These are phyloP conservation scores for Periphyllus acericola DNA, from an alignment of 2,888 invertebrate genomes.

Conservation along the genomic window DNA sequence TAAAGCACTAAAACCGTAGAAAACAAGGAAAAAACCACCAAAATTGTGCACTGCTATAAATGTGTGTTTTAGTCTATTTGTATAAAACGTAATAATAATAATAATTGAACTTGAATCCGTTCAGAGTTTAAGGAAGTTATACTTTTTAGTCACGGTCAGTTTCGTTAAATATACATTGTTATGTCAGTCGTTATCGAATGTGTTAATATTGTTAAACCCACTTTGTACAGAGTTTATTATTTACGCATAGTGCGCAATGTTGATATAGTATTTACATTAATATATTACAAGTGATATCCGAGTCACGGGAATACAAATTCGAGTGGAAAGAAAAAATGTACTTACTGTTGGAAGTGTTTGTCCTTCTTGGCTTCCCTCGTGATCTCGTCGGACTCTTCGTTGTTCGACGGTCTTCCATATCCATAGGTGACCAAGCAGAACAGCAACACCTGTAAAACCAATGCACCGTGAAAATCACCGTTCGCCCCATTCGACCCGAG, in stretches of 20 bases:
- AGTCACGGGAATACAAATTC: background rate
- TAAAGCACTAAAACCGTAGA: slow-evolving; percentile 61
- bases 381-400: slow-evolving; percentile 20
- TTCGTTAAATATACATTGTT: slow-evolving; percentile 6
- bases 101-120: background rate
- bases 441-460: slow-evolving; percentile 43
- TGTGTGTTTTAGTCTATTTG: background rate
- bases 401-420: slow-evolving; percentile 40
- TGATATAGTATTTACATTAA: slow-evolving; percentile 33
- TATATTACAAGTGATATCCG: background rate
- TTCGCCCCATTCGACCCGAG: too few species aligned
- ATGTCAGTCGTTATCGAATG: slow-evolving; percentile 47
- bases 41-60: slow-evolving; percentile 49
- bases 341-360: slow-evolving; percentile 56
- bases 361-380: background rate
- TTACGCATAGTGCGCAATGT: background rate
- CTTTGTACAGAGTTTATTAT: slow-evolving; percentile 46
- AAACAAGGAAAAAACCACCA: slow-evolving; percentile 61
- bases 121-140: background rate
- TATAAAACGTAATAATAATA: background rate
- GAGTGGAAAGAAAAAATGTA: background rate
- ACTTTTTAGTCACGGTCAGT: slow-evolving; percentile 26
- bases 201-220: slow-evolving; percentile 53
- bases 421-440: slow-evolving; percentile 36
- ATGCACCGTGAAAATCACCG: background rate